Evolutionary conservation across 2,888 invertebrate species (phyloP), one percentile per base, ranked within the genome.

Genomic region (Lasioglossum morio): DNA sequence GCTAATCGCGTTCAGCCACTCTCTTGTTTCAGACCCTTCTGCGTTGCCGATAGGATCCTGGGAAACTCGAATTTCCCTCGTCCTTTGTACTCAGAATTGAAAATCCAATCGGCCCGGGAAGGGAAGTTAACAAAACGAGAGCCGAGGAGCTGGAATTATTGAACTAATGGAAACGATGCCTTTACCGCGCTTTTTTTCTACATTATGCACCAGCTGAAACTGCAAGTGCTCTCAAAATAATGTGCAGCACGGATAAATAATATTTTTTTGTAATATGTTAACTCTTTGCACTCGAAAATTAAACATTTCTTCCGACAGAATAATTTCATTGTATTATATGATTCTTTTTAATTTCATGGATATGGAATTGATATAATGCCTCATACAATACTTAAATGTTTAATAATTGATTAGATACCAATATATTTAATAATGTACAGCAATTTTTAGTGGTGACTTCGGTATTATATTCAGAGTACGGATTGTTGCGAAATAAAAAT

Each of bases 1-100:
- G 76, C 84, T 86, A 89, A 88, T 90, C 87, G 88, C 77, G 86
- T 73, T 81, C 81, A 16, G 73, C 73, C 81, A 69, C 48, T 79
- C 74, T 79, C 78, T 81, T 83, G 85, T 88, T 75, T 81, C 81
- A 81, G 79, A 78, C 48, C 78, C 84, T 83, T 40, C 63, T 82
- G 70, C 75, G 46, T 79, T 76, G 66, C 53, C 86, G 84, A 86
- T 89, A 75, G 78, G 86, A 90, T 90, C 86, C 77, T 46, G 77
- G 72, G 72, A 72, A 87, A 80, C 63, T 72, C 74, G 85, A 82
- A 72, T 77, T 89, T 85, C 80, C 77, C 66, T 46, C 73, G 76
- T 79, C 77, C 81, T 86, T 80, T 79, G 77, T 72, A 80, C 57
- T 27, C 37, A 60, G 80, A 79, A 80, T 73, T 78, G 80, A 81